These are phyloP conservation scores for Drosophila pruinosa DNA, from an alignment of 1,140 invertebrate species.

Conservation along the genomic window DNA sequence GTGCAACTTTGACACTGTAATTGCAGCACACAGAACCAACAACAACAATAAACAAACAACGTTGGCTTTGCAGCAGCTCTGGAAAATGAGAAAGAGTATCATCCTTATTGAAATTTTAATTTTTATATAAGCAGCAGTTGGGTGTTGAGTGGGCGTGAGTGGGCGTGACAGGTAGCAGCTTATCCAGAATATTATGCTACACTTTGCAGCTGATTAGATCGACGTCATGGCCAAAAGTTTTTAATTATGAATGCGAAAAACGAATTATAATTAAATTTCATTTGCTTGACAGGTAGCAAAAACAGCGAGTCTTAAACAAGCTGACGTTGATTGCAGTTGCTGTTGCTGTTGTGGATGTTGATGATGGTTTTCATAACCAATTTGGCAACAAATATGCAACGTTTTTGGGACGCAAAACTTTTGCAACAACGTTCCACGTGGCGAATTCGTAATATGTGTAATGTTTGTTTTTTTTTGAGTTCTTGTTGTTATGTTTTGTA, in stretches of 20 bases:
- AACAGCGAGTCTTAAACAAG: constrained; percentile 8
- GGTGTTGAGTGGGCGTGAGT: not conserved
- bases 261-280: constrained; percentile 63
- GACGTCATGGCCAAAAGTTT: constrained; percentile 61
- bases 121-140: constrained; percentile 60
- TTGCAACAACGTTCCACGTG: constrained; percentile 1
- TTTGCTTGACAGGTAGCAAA: constrained; percentile 19
- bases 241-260: constrained; percentile 71
- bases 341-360: not conserved
- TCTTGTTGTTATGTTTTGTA: constrained; percentile 3
- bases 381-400: constrained; percentile 45
- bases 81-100: not conserved
- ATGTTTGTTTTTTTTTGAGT: not conserved
- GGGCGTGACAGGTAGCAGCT: constrained; percentile 3
- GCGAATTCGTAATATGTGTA: constrained; percentile 52
- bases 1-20: constrained; percentile 26
- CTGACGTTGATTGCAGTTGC: constrained; percentile 13
- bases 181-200: constrained; percentile 60
- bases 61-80: not conserved
- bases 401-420: constrained; percentile 25
- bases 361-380: constrained; percentile 38
- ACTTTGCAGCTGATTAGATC: constrained; percentile 68
- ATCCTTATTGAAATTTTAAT: constrained; percentile 75
- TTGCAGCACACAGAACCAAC: constrained; percentile 17
- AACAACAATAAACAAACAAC: constrained; percentile 13